These are phyloP conservation scores for Musca domestica DNA, from an alignment of 1,140 invertebrate species.

Conservation along the genomic window DNA sequence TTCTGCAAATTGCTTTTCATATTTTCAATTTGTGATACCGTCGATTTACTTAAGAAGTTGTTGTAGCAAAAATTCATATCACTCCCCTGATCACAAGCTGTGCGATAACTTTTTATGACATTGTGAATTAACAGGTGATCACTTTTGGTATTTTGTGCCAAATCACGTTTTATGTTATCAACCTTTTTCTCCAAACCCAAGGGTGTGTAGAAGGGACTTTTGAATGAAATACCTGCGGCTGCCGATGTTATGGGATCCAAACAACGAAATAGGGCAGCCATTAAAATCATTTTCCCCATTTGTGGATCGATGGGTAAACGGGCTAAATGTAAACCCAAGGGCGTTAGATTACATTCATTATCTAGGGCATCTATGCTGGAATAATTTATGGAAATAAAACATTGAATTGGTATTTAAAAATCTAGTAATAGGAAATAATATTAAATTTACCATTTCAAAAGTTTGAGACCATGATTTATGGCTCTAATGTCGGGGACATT, in stretches of 20 bases:
- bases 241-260: constrained; percentile 83
- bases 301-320: constrained; percentile 79
- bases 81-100: constrained; percentile 45
- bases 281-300: constrained; percentile 85
- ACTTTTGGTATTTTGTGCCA: constrained; percentile 65
- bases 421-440: background rate
- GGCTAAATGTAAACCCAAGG: constrained; percentile 85
- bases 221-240: constrained; percentile 81
- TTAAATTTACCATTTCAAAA: constrained; percentile 56
- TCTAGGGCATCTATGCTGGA: constrained; percentile 75
- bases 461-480: constrained; percentile 62
- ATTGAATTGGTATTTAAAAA: no score
- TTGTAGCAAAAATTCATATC: constrained; percentile 67
- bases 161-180: constrained; percentile 61
- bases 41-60: constrained; percentile 72
- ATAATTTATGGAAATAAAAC: no score
- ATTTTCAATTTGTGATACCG: constrained; percentile 66
- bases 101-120: constrained; percentile 69
- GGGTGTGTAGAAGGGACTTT: constrained; percentile 81
- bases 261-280: constrained; percentile 84
- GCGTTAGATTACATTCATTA: constrained; percentile 71
- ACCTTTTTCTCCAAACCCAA: constrained; percentile 68
- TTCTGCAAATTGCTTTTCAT: constrained; percentile 82
- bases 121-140: constrained; percentile 82
- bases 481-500: constrained; percentile 67